Conservation (phyloP, 2,888 invertebrate species). For the Rhyacophila evoluta region DNA sequence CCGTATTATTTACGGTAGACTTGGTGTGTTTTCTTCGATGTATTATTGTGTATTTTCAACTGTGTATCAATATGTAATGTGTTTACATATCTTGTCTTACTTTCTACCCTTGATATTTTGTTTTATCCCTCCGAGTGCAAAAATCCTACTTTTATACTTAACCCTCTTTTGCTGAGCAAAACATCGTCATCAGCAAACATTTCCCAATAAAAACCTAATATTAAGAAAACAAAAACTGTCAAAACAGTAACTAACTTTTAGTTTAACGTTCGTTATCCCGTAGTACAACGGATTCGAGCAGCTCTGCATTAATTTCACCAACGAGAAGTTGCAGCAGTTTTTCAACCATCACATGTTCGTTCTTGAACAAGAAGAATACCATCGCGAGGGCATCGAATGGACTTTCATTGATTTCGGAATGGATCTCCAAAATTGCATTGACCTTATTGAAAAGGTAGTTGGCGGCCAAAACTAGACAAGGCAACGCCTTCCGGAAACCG, state of each 20-base stretch:
- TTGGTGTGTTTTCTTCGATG: not conserved
- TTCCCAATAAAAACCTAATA: constrained; percentile 34
- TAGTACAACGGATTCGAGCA: constrained; percentile 93
- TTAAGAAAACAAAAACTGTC: constrained; percentile 19
- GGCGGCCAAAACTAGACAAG: constrained; percentile 67
- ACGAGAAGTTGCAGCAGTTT: constrained; percentile 94
- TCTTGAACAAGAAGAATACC: constrained; percentile 93
- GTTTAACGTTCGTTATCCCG: constrained; percentile 60
- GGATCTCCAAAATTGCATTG: constrained; percentile 88
- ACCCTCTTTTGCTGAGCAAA: constrained; percentile 42
- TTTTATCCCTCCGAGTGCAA: not conserved
- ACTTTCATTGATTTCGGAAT: constrained; percentile 94
- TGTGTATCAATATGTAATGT: constrained; percentile 32
- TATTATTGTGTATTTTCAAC: not conserved
- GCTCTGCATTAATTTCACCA: constrained; percentile 94
- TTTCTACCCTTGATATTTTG: not conserved
- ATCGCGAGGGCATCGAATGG: constrained; percentile 92
- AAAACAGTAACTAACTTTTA: constrained; percentile 48
- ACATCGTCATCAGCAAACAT: constrained; percentile 40
- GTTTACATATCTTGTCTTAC: constrained; percentile 17
- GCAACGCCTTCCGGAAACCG: constrained; percentile 41
- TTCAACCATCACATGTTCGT: constrained; percentile 97
- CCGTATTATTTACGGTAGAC: not conserved
- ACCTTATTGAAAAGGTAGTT: constrained; percentile 82
- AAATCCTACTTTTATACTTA: not conserved